phyloP scores from a whole-genome alignment of 2,888 invertebrate genomes.

The Yponomeuta sedellus region DNA sequence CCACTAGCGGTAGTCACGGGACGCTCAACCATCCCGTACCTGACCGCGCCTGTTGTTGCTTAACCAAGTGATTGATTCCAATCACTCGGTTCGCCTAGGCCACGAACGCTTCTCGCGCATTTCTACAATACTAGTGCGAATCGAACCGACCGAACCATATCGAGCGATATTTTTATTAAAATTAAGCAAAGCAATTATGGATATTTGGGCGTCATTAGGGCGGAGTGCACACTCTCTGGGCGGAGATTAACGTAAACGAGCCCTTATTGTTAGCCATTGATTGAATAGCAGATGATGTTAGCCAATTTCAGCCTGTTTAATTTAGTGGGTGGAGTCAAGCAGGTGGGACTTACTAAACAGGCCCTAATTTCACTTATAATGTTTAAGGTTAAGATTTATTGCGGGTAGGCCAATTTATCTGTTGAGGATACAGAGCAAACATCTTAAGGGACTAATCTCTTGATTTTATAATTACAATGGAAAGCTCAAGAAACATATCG shows the following conservation, averaged over 20 bases:
- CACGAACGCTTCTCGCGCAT: too few species aligned
- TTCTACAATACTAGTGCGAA: too few species aligned
- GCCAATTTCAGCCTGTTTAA: slow-evolving; percentile 41
- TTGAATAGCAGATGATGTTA: slow-evolving; percentile 31
- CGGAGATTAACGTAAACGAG: slow-evolving; percentile 29
- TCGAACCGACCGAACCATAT: too few species aligned
- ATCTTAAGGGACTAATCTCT: slow-evolving; percentile 5
- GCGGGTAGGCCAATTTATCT: background rate
- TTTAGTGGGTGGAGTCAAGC: slow-evolving; percentile 37
- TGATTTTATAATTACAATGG: slow-evolving; percentile 3
- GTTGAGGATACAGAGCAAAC: background rate
- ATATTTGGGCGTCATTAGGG: slow-evolving; percentile 36
- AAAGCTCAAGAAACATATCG: slow-evolving; percentile 43
- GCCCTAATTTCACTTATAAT: background rate
- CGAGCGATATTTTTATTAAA: too few species aligned
- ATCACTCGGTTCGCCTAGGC: too few species aligned
- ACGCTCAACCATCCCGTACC: too few species aligned
- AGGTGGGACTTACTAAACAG: slow-evolving; percentile 31
- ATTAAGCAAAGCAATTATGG: slow-evolving; percentile 7
- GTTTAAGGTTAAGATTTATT: background rate
- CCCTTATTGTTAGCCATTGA: slow-evolving; percentile 9
- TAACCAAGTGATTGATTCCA: too few species aligned
- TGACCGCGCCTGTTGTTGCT: too few species aligned
- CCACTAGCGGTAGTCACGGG: too few species aligned
- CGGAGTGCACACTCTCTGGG: slow-evolving; percentile 27